Base-by-base conservation (phyloP, 2,113 vertebrate species). In the Mixornis gularis region DNA sequence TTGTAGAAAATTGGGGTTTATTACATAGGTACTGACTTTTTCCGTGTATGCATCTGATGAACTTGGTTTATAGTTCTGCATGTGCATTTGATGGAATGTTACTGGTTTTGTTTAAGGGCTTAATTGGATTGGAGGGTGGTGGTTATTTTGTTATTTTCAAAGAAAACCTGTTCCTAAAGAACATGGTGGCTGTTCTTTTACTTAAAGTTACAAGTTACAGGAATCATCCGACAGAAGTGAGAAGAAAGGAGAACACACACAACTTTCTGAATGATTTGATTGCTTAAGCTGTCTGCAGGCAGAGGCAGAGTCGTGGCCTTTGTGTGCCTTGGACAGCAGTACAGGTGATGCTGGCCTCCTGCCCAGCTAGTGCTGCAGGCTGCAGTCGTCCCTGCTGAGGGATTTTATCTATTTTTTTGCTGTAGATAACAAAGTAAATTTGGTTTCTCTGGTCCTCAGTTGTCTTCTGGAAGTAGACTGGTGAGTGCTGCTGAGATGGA, bases 241-340 rank as follows among this genome's bases (percentile, higher is more conserved):
- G 22, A 44, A 80, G 17, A 81, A 94, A 63, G 26, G 46, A 44
- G 63, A 65, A 79, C 88, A 24, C 6, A 40, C 43, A 41, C 40
- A 89, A 38, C 20, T 36, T 93, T 59, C 9, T 68, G 74, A 40
- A 27, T 87, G 5, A 34, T 85, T 52, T 73, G 51, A 7, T 56
- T 62, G 21, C 41, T 86, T 60, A 32, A 68, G 84, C 36, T 66
- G 21, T 78, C 22, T 34, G 52, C 30, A 38, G 40, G 56, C 4
- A 5, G 34, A 70, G 59, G 38, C 25, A 9, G 52, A 36, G 32
- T 9, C 0, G 0, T 0, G 3, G 43, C 46, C 55, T 64, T 44
- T 2, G 0, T 11, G 18, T 0, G 1, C 43, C 21, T 12, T 25
- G 76, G 68, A n/a, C 40, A 46, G 52, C 56, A 11, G 26, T 3